Percentiles rank a stretch among this genome's conserved stretches.
Conservation (phyloP, 2,888 invertebrate genomes). For the Schrankia costaestrigalis region DNA sequence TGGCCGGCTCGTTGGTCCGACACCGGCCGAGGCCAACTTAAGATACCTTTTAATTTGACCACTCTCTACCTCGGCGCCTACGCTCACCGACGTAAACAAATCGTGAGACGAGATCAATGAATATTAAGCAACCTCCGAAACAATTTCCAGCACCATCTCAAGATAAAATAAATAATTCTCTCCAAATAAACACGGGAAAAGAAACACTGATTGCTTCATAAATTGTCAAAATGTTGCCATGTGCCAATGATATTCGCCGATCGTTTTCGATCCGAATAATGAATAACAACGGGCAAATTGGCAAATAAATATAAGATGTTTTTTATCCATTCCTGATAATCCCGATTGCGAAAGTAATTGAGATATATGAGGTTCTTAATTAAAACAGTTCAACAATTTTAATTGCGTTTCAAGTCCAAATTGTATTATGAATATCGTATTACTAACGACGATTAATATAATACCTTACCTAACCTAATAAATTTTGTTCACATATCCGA, state of each 20-base stretch:
- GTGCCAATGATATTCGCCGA: constrained; percentile 54
- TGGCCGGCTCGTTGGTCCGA: constrained; percentile 16
- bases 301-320: constrained; percentile 52
- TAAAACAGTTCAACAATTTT: constrained; percentile 22
- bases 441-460: too few species aligned
- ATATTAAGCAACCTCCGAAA: constrained; percentile 72
- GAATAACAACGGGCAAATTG: constrained; percentile 62
- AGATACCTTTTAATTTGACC: constrained; percentile 59
- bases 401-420: too few species aligned
- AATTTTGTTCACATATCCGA: too few species aligned
- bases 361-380: constrained; percentile 45
- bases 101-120: constrained; percentile 71
- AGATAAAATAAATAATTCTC: constrained; percentile 69
- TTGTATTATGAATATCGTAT: too few species aligned
- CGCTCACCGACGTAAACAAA: constrained; percentile 66
- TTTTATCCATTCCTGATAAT: constrained; percentile 43
- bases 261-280: constrained; percentile 52
- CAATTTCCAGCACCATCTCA: constrained; percentile 63
- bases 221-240: constrained; percentile 65
- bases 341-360: constrained; percentile 49
- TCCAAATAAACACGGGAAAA: constrained; percentile 63
- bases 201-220: constrained; percentile 74
- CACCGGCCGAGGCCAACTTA: constrained; percentile 20
- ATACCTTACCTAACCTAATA: too few species aligned
- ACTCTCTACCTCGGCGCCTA: constrained; percentile 58